A percentile compares a stretch with the other conserved stretches of the same genome.
Evolutionary conservation across 2,113 vertebrate species (phyloP).

Genomic region (Lathamus discolor): DNA sequence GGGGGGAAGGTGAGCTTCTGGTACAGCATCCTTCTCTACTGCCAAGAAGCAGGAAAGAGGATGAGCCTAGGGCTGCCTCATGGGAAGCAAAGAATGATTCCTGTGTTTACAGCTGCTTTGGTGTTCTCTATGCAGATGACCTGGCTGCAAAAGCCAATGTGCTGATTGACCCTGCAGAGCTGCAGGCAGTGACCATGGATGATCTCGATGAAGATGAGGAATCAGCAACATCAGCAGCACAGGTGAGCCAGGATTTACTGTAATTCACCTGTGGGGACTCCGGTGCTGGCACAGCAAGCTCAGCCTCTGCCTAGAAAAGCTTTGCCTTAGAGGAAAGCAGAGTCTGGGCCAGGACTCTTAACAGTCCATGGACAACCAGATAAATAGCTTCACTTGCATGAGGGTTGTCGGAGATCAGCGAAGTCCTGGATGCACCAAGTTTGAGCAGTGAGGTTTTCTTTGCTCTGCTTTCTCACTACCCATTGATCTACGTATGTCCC

Average conservation of each 20-base stretch:
- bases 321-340: not conserved
- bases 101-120: not conserved
- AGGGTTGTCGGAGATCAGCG: not conserved
- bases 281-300: not conserved
- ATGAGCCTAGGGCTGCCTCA: not conserved
- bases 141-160: conserved; percentile 93
- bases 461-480: not conserved
- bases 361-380: not conserved
- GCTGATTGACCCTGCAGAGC: conserved; percentile 91
- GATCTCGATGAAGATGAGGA: conserved; percentile 95
- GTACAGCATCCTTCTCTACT: not conserved
- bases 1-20: not conserved
- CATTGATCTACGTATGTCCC: not conserved
- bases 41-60: not conserved
- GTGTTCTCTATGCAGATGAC: conserved; percentile 81
- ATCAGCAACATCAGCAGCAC: conserved; percentile 79
- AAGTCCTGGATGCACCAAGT: not conserved
- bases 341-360: not conserved
- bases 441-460: not conserved
- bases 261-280: not conserved
- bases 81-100: not conserved
- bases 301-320: not conserved
- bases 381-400: not conserved
- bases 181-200: conserved; percentile 92
- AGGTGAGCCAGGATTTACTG: conserved; percentile 69